Evolutionary conservation across 2,888 invertebrate genomes (phyloP), one percentile per base, ranked within the genome.

Genomic region (Entomobrya multifasciata): DNA sequence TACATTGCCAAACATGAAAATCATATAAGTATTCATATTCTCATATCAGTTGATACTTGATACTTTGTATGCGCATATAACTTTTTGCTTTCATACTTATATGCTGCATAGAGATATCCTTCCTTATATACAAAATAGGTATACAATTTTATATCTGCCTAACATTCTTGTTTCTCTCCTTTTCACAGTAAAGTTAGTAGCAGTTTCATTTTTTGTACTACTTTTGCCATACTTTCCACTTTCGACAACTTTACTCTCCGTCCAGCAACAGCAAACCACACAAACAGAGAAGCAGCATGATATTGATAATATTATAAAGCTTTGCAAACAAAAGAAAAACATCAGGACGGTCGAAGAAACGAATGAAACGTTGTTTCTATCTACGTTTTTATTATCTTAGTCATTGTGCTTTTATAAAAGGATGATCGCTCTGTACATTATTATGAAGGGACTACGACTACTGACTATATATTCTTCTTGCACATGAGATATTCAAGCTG

Each of bases 311-410:
- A n/a, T n/a, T n/a, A n/a, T n/a, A 13, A n/a, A 2, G 36, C 36
- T 30, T 49, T 49, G 17, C 62, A 62, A 62, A 62, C 62, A 62
- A 62, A 62, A 62, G 62, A 62, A 62, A 36, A n/a, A n/a, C n/a
- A n/a, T n/a, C 62, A 36, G 62, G 30, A 62, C 5, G 36, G 8
- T 36, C 8, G 36, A 36, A 17, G 62, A 62, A 62, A 62, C 27
- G 60, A 36, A 36, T 36, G 36, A 36, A 36, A 36, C 36, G 4
- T 36, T 4, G 8, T 36, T 36, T 36, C 36, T n/a, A n/a, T n/a
- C n/a, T n/a, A 36, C 8, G 4, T 36, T 36, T 36, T 36, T 36
- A 36, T 36, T 36, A 36, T 36, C 36, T 36, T 4, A 36, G 36
- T 36, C 36, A 36, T 36, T 36, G 36, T 36, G 36, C n/a, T n/a